A percentile compares a stretch with the other conserved stretches of the same genome.
phyloP scores from a whole-genome alignment of 1,140 invertebrate genomes.

The Carcinoscorpius rotundicauda region DNA sequence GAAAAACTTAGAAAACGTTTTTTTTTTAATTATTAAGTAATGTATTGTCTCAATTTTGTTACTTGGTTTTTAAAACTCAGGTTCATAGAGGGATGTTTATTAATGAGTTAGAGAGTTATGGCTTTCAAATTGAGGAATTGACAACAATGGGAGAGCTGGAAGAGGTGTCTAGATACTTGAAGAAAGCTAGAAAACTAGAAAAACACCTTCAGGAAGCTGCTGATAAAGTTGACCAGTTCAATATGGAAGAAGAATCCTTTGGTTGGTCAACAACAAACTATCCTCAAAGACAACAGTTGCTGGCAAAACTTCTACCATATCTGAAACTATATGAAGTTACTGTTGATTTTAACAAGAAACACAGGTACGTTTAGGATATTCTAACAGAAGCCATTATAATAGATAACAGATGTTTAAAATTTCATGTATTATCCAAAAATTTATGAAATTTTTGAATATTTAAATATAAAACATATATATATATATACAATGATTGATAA shows the following conservation, averaged over 20 bases:
- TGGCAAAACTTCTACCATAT: constrained; percentile 63
- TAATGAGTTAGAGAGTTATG: background rate
- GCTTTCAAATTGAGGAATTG: background rate
- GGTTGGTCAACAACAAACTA: constrained; percentile 81
- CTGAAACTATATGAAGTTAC: constrained; percentile 79
- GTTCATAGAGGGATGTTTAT: background rate
- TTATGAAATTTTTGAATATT: background rate
- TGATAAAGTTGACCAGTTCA: constrained; percentile 74
- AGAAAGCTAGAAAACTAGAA: constrained; percentile 60
- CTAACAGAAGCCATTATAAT: no score
- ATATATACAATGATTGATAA: background rate
- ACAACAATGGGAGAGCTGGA: background rate
- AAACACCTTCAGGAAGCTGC: constrained; percentile 53
- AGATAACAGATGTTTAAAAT: constrained; percentile 3
- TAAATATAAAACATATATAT: background rate
- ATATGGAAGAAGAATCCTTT: constrained; percentile 81
- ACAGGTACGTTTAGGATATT: constrained; percentile 38
- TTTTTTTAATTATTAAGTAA: no score
- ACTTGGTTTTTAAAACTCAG: background rate
- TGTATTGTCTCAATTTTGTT: background rate
- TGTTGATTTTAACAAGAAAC: constrained; percentile 69
- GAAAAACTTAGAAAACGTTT: no score
- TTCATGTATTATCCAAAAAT: background rate
- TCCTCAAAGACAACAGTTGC: constrained; percentile 57
- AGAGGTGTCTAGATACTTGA: constrained; percentile 47